Evolutionary conservation across 2,113 vertebrate species (phyloP).

Genomic region (Saccopteryx leptura): DNA sequence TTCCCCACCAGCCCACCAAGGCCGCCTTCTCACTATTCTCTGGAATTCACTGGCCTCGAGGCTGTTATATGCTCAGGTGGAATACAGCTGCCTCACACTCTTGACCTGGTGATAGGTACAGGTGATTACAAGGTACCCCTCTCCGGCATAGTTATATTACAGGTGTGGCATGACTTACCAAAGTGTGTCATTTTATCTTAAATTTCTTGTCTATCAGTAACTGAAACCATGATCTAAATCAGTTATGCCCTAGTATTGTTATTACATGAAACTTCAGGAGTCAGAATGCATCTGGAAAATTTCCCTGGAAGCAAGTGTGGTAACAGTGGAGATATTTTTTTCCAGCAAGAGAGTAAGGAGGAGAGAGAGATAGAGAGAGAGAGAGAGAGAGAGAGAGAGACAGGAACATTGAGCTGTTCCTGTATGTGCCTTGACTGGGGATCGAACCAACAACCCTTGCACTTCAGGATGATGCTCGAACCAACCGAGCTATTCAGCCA

Average conservation of each 20-base stretch:
- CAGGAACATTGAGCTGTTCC: too few relatives aligned
- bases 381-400: too few relatives aligned
- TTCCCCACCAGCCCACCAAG: background rate
- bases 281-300: background rate
- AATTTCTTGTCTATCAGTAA: background rate
- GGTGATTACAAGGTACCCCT: constrained; percentile 10
- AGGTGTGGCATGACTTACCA: background rate
- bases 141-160: background rate
- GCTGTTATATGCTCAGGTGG: background rate
- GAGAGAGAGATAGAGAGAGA: too few relatives aligned
- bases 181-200: background rate
- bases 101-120: background rate
- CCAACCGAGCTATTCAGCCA: too few relatives aligned
- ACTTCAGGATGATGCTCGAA: too few relatives aligned
- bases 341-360: too few relatives aligned
- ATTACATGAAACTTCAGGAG: background rate
- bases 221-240: background rate
- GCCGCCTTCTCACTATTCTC: constrained; percentile 51
- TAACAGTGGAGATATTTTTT: background rate
- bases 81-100: background rate
- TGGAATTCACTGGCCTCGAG: background rate
- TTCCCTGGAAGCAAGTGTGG: background rate
- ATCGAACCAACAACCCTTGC: too few relatives aligned
- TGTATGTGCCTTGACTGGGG: too few relatives aligned
- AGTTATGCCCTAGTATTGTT: background rate